Evolutionary conservation across 2,113 vertebrate species (phyloP), one percentile per base, ranked within the genome.

Genomic region (Ovis aries): DNA sequence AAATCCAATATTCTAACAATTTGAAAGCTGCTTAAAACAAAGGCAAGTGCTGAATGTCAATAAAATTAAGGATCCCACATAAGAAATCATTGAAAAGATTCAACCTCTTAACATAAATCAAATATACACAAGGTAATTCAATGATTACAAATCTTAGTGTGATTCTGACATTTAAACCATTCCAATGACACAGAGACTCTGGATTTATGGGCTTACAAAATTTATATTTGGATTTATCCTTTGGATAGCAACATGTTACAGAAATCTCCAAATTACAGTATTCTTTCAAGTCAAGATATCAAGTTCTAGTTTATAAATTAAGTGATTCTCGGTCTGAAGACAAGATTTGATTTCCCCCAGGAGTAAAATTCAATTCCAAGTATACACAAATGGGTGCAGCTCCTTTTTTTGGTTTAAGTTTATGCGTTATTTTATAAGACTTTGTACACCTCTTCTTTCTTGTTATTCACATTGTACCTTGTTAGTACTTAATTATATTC

Each of bases 121-220:
- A 23, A 74, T 93, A 59, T 9, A 50, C 12, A 43, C 1, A 77
- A 45, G n/a, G 23, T 29, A 80, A 36, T 48, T 86, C 7, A 50
- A 25, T 57, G 11, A 81, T 74, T 48, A 85, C 23, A 53, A 27
- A 81, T 93, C n/a, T 57, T 60, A 52, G 10, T 85, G 12, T 40
- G 83, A 90, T 7, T n/a, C 6, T 10, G 48, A 80, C 33, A 53
- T 16, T 48, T 25, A 90, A 84, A 57, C 19, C 19, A 43, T 86
- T 57, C 45, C 11, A 84, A 55, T 60, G 25, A 31, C 78, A 78
- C n/a, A 62, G 50, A 50, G 0, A 45, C 3, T 48, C 31, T 84
- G 19, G 17, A 93, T 95, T 91, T 91, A 6, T 81, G 74, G 40
- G 0, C 50, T 97, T 86, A 31, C 5, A 91, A 85, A 96, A 48